phyloP scores from a whole-genome alignment of 2,113 vertebrate genomes.

The Raja brachyura region DNA sequence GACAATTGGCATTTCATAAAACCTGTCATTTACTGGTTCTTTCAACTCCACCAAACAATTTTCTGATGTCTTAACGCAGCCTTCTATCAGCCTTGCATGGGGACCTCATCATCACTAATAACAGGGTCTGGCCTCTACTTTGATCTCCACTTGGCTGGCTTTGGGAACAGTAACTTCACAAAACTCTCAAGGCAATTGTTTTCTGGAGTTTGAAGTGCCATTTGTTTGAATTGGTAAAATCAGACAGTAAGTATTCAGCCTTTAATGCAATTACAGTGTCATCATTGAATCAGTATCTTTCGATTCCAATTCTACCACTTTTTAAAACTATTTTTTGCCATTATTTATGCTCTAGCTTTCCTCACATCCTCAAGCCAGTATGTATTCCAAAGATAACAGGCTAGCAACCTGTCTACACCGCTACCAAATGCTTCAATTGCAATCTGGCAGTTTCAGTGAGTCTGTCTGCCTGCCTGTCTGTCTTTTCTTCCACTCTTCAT shows the following conservation, averaged over 20 bases:
- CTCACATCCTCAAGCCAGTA: not conserved
- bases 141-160: conserved; percentile 3
- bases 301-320: not conserved
- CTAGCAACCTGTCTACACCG: too few relatives aligned
- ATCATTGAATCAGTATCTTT: not conserved
- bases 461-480: too few relatives aligned
- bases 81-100: not conserved
- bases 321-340: not conserved
- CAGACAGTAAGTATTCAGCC: not conserved
- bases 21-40: not conserved
- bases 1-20: conserved; percentile 5
- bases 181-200: not conserved
- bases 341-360: not conserved
- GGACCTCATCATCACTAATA: conserved; percentile 4
- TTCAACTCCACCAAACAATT: not conserved
- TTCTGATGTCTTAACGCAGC: not conserved
- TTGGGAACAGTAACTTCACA: not conserved
- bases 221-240: not conserved
- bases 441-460: too few relatives aligned
- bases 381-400: not conserved
- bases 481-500: too few relatives aligned
- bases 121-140: not conserved
- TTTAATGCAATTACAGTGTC: not conserved
- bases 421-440: not conserved
- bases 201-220: not conserved